These are phyloP conservation scores for Tetragonula clypearis DNA, from an alignment of 1,140 invertebrate genomes.

Conservation along the genomic window DNA sequence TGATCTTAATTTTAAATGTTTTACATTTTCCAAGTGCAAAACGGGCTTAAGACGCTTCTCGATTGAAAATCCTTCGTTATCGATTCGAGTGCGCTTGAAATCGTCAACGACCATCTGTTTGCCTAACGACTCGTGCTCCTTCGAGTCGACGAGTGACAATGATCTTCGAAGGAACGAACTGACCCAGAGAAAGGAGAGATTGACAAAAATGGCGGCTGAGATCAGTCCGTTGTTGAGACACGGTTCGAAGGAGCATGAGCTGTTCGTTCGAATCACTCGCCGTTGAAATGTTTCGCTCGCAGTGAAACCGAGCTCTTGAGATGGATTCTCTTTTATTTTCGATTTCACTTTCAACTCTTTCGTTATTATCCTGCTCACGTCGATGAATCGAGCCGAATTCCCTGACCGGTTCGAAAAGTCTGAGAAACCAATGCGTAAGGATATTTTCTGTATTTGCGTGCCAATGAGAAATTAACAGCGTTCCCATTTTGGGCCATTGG, in stretches of 20 bases:
- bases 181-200: not conserved
- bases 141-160: not conserved
- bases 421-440: not conserved
- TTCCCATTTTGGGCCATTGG: not conserved
- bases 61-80: not conserved
- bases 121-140: not conserved
- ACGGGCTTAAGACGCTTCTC: not conserved
- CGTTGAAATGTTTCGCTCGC: not conserved
- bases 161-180: not conserved
- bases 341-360: not conserved
- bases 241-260: not conserved
- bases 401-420: not conserved
- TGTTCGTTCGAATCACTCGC: not conserved
- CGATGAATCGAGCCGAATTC: not conserved
- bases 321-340: not conserved
- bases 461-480: not conserved
- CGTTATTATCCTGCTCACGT: constrained; percentile 15
- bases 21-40: not conserved
- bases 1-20: not conserved
- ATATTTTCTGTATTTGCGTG: not conserved
- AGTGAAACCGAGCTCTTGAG: not conserved
- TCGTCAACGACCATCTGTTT: constrained; percentile 9
- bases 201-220: too few relatives aligned
- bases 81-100: constrained; percentile 11
- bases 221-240: not conserved